Percentiles rank a stretch among this genome's conserved stretches.
Evolutionary conservation across 2,113 vertebrate species (phyloP).

Genomic region (Elgaria multicarinata): DNA sequence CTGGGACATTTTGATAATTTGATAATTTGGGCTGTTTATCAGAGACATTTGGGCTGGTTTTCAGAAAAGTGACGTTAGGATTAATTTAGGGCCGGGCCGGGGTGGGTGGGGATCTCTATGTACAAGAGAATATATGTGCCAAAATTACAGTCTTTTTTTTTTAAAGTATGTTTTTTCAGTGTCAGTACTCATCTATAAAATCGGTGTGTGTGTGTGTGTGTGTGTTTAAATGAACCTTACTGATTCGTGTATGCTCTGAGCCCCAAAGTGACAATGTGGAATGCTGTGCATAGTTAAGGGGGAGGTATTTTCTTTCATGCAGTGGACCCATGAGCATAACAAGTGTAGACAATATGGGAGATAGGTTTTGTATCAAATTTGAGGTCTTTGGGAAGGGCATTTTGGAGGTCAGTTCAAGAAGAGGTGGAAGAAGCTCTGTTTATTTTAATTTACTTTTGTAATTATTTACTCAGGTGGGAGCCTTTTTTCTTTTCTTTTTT

Average conservation of each 20-base stretch:
- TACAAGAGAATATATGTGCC: neutral
- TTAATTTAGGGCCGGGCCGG: neutral
- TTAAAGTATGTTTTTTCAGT: neutral
- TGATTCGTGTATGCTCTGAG: neutral
- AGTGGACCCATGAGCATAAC: neutral
- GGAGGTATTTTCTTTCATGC: neutral
- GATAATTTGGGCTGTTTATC: neutral
- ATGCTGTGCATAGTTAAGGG: neutral
- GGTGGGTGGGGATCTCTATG: no score
- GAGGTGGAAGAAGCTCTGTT: neutral
- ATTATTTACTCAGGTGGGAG: neutral
- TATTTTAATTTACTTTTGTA: neutral
- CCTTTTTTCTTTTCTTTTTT: neutral
- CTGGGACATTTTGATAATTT: neutral
- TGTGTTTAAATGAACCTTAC: neutral
- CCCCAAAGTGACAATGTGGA: neutral
- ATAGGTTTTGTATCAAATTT: neutral
- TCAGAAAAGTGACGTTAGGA: neutral
- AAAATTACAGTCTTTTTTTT: neutral
- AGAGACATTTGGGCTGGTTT: no score
- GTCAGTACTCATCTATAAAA: neutral
- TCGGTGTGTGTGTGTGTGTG: neutral
- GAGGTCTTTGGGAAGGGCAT: neutral
- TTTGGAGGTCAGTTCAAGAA: conserved; percentile 2
- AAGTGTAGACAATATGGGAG: no score